A percentile compares a stretch with the other conserved stretches of the same genome.
These are phyloP conservation scores for Aphidius gifuensis DNA, from an alignment of 1,140 invertebrate genomes.

Conservation along the genomic window DNA sequence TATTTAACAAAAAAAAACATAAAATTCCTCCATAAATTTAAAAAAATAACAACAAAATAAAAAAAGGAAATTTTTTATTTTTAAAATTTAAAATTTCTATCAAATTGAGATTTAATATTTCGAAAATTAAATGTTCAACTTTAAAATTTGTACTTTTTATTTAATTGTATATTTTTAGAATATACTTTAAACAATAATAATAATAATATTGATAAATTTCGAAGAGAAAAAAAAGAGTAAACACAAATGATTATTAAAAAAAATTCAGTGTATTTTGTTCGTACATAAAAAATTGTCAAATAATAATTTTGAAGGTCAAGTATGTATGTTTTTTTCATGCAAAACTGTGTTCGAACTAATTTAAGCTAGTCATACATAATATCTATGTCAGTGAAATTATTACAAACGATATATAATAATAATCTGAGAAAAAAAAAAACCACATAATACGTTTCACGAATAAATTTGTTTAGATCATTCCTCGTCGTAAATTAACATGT, in stretches of 20 bases:
- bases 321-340: too few species aligned
- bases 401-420: too few species aligned
- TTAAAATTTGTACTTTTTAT: too few species aligned
- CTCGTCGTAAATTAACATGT: too few species aligned
- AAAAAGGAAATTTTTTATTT: not conserved
- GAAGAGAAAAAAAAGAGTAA: not conserved
- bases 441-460: too few species aligned
- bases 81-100: not conserved
- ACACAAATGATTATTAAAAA: not conserved
- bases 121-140: not conserved
- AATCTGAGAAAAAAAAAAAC: conserved; percentile 3
- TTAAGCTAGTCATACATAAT: not conserved
- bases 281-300: conserved; percentile 3
- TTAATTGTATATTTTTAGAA: conserved; percentile 3
- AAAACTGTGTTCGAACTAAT: conserved; percentile 11
- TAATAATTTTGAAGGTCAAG: not conserved
- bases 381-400: too few species aligned
- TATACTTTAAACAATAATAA: conserved; percentile 3
- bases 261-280: not conserved
- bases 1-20: conserved; percentile 3
- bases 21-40: conserved; percentile 12
- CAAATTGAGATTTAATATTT: not conserved
- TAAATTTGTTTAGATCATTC: too few species aligned
- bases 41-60: conserved; percentile 5
- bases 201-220: conserved; percentile 13